These are phyloP conservation scores for Calypte anna DNA, from an alignment of 2,113 vertebrate species.

Conservation along the genomic window DNA sequence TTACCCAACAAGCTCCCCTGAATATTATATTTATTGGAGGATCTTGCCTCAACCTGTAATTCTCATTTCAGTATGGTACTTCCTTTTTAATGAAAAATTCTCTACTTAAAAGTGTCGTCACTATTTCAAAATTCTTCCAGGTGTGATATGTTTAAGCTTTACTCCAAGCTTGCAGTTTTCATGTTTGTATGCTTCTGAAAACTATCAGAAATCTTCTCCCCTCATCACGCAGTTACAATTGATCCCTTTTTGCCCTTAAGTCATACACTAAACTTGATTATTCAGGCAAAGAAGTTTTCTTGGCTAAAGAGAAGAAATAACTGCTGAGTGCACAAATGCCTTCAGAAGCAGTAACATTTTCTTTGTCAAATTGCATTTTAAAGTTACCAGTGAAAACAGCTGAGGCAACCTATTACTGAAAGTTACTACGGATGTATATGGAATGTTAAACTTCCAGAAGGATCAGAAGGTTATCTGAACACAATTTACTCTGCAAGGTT, in stretches of 20 bases:
- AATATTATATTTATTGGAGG: not conserved
- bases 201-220: not conserved
- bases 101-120: not conserved
- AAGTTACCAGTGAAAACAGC: not conserved
- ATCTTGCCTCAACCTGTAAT: conserved; percentile 5
- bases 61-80: not conserved
- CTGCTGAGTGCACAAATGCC: not conserved
- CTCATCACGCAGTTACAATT: not conserved
- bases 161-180: not conserved
- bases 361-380: not conserved
- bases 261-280: not conserved
- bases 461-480: not conserved
- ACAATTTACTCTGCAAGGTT: not conserved
- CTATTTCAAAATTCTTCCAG: conserved; percentile 11
- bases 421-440: not conserved
- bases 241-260: not conserved
- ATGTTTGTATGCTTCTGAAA: not conserved
- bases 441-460: not conserved
- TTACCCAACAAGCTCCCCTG: not conserved
- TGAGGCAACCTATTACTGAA: not conserved
- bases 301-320: not conserved
- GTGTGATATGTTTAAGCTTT: not conserved
- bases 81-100: conserved; percentile 24
- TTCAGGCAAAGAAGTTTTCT: not conserved
- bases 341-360: not conserved